These are phyloP conservation scores for Leptopilina myrica DNA, from an alignment of 2,888 invertebrate genomes.

Conservation along the genomic window DNA sequence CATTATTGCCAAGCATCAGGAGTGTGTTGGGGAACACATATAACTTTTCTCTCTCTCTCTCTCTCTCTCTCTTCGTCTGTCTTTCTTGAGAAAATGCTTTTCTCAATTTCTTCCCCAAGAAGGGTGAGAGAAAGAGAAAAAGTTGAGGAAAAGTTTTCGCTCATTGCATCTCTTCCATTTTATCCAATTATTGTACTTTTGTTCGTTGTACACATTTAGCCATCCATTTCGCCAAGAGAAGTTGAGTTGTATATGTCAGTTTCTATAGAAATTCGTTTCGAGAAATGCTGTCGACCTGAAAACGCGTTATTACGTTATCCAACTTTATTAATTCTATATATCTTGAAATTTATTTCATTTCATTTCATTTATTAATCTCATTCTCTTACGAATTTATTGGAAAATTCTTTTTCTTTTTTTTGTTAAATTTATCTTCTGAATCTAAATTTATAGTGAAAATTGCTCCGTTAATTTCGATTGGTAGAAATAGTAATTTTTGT, in stretches of 20 bases:
- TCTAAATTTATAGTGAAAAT: no score
- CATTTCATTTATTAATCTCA: no score
- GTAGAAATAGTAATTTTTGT: no score
- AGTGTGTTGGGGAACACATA: neutral
- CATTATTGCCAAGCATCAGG: conserved; percentile 19
- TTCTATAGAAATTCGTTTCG: neutral
- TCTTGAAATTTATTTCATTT: neutral
- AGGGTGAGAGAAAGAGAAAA: neutral
- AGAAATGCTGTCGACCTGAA: conserved; percentile 7
- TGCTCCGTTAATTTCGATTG: no score
- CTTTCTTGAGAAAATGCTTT: conserved; percentile 8
- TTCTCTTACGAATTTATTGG: no score
- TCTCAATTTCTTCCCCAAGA: neutral
- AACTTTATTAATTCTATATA: neutral
- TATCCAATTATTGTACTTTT: conserved; percentile 40
- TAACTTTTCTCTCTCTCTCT: conserved; percentile 15
- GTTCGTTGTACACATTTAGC: conserved; percentile 12
- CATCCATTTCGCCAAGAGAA: conserved; percentile 23
- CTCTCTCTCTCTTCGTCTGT: no score
- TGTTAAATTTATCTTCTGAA: no score
- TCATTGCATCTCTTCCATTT: conserved; percentile 21
- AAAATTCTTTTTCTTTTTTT: no score
- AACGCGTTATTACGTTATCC: neutral
- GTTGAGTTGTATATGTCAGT: conserved; percentile 13
- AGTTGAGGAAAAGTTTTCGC: conserved; percentile 19